A percentile compares a stretch with the other conserved stretches of the same genome.
Conservation (phyloP, 2,888 invertebrate genomes). For the Ceramica pisi region DNA sequence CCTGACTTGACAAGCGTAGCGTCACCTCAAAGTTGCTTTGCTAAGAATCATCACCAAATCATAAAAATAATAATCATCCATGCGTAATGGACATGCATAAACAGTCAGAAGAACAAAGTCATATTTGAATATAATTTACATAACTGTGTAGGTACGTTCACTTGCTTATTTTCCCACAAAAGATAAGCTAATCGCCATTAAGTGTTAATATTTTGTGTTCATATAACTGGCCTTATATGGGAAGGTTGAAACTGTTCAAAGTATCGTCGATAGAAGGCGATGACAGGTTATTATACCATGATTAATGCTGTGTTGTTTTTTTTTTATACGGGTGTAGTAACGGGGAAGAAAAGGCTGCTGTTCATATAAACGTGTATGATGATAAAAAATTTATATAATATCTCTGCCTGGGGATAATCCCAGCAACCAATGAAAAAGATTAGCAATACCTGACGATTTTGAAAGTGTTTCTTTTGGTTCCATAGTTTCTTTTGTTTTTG, state of each 20-base stretch:
- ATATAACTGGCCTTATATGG: constrained; percentile 3
- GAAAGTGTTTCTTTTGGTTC: too few relatives aligned
- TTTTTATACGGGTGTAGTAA: not conserved
- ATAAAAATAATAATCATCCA: not conserved
- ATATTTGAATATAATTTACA: constrained; percentile 38
- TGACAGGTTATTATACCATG: constrained; percentile 32
- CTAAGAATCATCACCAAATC: not conserved
- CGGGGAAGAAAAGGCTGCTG: not conserved
- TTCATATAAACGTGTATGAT: too few relatives aligned
- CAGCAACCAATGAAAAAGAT: too few relatives aligned
- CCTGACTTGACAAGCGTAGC: too few relatives aligned
- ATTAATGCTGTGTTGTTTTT: constrained; percentile 13
- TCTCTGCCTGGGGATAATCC: too few relatives aligned
- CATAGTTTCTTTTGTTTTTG: too few relatives aligned
- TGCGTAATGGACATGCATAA: not conserved
- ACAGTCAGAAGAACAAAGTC: constrained; percentile 31
- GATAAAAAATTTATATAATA: too few relatives aligned
- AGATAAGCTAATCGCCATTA: constrained; percentile 36
- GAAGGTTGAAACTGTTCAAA: constrained; percentile 39
- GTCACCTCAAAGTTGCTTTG: not conserved
- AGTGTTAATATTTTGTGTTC: constrained; percentile 19
- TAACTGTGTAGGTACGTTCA: constrained; percentile 25
- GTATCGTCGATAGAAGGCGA: not conserved
- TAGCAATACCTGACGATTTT: not conserved
- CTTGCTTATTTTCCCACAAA: constrained; percentile 29